These are phyloP conservation scores for Mayetiola destructor DNA, from an alignment of 2,888 invertebrate genomes.

Conservation along the genomic window DNA sequence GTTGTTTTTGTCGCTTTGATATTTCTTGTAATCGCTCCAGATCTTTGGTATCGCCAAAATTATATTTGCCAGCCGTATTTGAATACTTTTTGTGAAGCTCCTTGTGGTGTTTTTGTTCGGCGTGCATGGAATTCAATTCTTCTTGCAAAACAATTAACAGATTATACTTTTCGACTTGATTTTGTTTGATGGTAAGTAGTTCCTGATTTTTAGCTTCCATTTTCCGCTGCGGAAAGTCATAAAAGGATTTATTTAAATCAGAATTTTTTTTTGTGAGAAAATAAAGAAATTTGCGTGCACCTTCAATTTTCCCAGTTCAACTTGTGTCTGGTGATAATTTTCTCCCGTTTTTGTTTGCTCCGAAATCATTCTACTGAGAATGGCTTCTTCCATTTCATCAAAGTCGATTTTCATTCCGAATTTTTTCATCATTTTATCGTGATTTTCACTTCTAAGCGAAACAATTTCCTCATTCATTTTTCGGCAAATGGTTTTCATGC, in stretches of 20 bases:
- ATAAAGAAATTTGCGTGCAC: conserved; percentile 21
- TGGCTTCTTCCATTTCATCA: conserved; percentile 40
- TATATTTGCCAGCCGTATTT: background rate
- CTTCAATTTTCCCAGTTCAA: conserved; percentile 34
- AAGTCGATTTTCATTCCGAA: conserved; percentile 42
- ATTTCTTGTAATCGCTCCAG: conserved; percentile 28
- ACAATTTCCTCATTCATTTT: conserved; percentile 48
- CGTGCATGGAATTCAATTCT: conserved; percentile 36
- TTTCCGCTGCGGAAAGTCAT: conserved; percentile 26
- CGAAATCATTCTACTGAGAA: conserved; percentile 29
- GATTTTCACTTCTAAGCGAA: conserved; percentile 40
- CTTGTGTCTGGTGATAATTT: conserved; percentile 35
- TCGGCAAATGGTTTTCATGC: conserved; percentile 54
- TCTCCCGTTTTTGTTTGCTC: conserved; percentile 38
- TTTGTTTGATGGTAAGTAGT: conserved; percentile 35
- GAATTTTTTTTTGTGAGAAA: background rate
- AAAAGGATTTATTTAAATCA: background rate
- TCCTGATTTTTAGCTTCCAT: conserved; percentile 30
- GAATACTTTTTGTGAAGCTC: background rate
- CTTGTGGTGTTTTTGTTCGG: conserved; percentile 25
- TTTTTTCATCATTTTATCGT: conserved; percentile 39
- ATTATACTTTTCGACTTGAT: conserved; percentile 42
- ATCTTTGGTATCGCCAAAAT: conserved; percentile 21
- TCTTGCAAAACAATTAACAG: conserved; percentile 40
- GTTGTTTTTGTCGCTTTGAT: conserved; percentile 35